phyloP scores from a whole-genome alignment of 2,113 vertebrate species.

The Triplophysa rosa region DNA sequence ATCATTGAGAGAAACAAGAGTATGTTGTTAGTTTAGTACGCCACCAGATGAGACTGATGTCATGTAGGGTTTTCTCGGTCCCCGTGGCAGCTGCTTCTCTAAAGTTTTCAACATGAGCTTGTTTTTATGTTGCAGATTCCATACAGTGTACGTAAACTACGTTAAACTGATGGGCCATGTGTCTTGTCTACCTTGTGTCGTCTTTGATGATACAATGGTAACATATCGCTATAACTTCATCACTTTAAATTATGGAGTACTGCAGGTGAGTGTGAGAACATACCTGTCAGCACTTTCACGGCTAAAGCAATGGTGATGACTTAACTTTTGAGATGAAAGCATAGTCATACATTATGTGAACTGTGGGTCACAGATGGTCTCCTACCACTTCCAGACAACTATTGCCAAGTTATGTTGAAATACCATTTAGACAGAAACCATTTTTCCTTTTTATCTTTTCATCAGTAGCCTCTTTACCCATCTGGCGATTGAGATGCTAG shows the following conservation, averaged over 20 bases:
- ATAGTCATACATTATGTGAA: background rate
- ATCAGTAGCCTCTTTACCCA: too few species aligned
- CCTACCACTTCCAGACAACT: slow-evolving; percentile 7
- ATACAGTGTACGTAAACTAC: slow-evolving; percentile 62
- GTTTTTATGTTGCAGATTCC: background rate
- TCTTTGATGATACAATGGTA: slow-evolving; percentile 77
- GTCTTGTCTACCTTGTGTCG: slow-evolving; percentile 54
- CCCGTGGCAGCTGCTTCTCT: slow-evolving; percentile 20
- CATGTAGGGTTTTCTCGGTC: background rate
- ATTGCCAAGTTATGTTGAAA: background rate
- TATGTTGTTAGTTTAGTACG: background rate
- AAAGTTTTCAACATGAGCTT: background rate
- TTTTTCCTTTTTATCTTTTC: too few species aligned
- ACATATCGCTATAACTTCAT: slow-evolving; percentile 49
- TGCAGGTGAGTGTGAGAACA: slow-evolving; percentile 67
- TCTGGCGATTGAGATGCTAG: slow-evolving; percentile 46
- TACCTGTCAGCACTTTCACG: slow-evolving; percentile 66
- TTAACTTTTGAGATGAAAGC: slow-evolving; percentile 57
- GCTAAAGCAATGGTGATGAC: slow-evolving; percentile 46
- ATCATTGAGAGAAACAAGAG: background rate
- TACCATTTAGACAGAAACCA: background rate
- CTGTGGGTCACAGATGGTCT: background rate
- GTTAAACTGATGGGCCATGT: background rate
- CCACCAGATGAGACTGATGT: background rate
- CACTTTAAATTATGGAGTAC: slow-evolving; percentile 61